These are phyloP conservation scores for Bungarus multicinctus DNA, from an alignment of 2,113 vertebrate species.

Conservation along the genomic window DNA sequence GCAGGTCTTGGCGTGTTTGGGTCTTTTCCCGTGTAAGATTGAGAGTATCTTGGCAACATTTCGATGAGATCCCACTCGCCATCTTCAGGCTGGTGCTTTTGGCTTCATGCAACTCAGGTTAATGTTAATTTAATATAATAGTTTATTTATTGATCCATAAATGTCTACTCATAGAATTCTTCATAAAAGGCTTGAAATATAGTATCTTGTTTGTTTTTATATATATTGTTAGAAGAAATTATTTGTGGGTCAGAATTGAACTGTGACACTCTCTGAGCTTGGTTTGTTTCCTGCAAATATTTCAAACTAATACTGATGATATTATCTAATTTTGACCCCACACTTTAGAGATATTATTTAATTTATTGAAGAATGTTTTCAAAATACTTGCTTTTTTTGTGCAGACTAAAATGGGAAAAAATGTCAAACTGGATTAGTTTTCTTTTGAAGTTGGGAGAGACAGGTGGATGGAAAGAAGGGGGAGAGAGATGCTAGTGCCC, in stretches of 20 bases:
- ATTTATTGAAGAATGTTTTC: neutral
- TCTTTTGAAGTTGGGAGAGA: neutral
- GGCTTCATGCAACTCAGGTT: neutral
- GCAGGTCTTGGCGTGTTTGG: too few relatives aligned
- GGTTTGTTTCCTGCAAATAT: neutral
- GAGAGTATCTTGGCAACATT: too few relatives aligned
- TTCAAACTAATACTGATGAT: neutral
- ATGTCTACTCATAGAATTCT: too few relatives aligned
- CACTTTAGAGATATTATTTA: neutral
- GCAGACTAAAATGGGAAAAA: neutral
- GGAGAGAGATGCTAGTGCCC: neutral
- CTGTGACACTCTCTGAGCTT: neutral
- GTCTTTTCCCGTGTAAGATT: too few relatives aligned
- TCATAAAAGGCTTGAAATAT: neutral
- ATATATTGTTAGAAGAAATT: neutral
- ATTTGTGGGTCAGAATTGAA: neutral
- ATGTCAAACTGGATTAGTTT: neutral
- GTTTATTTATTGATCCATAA: neutral
- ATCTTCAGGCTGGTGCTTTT: too few relatives aligned
- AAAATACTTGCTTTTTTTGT: neutral
- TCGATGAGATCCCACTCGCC: too few relatives aligned
- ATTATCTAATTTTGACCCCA: neutral
- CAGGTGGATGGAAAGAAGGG: neutral
- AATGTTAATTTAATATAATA: neutral
- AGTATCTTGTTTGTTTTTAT: neutral